phyloP scores from a whole-genome alignment of 2,888 invertebrate genomes.

The Eupithecia centaureata region DNA sequence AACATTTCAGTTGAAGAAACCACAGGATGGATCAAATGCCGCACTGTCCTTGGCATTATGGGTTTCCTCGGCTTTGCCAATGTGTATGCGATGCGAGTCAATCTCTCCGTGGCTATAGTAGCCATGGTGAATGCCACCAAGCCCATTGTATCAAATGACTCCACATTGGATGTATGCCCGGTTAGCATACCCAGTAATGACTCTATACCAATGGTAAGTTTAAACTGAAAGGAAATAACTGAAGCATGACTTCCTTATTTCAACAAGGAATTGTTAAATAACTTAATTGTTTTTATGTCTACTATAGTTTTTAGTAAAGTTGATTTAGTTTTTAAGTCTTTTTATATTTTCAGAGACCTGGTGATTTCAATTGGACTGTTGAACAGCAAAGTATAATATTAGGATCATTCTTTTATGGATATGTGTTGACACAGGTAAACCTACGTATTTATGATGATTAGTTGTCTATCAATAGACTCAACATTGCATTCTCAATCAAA shows the following conservation, averaged over 20 bases:
- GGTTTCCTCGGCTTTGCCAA: conserved; percentile 95
- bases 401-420: conserved; percentile 93
- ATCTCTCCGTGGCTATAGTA: conserved; percentile 96
- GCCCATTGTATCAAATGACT: conserved; percentile 80
- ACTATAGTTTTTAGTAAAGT: not conserved
- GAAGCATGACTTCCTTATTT: conserved; percentile 26
- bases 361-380: conserved; percentile 91
- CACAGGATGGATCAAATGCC: conserved; percentile 87
- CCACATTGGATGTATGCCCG: conserved; percentile 86
- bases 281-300: not conserved
- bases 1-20: conserved; percentile 82
- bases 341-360: conserved; percentile 80
- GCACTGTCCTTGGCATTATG: conserved; percentile 91
- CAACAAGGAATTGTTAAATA: not conserved
- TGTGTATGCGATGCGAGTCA: conserved; percentile 95
- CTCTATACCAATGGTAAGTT: conserved; percentile 71
- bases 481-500: not conserved
- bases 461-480: not conserved
- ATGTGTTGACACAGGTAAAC: conserved; percentile 89
- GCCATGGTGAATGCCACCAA: conserved; percentile 95
- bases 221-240: conserved; percentile 1
- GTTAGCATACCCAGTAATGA: conserved; percentile 70
- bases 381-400: conserved; percentile 91
- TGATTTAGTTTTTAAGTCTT: not conserved
- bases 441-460: not conserved